Percentiles rank a stretch among this genome's conserved stretches.
phyloP scores from a whole-genome alignment of 2,113 vertebrate genomes.

The Ctenomys sociabilis region DNA sequence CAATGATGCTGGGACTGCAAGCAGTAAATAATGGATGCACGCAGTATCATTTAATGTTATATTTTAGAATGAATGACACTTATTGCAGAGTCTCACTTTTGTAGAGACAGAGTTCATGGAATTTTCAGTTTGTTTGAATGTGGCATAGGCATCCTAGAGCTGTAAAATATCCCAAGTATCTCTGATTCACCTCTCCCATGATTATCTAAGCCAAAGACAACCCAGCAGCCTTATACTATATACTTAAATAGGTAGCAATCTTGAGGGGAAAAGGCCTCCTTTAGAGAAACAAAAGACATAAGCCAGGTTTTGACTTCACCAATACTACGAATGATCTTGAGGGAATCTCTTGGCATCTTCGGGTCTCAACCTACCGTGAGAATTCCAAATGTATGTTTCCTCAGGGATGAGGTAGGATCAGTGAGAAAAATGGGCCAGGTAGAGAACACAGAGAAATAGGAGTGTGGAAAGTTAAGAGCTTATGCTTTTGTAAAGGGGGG shows the following conservation, averaged over 20 bases:
- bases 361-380: neutral
- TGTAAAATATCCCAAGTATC: neutral
- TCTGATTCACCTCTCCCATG: neutral
- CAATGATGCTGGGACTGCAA: neutral
- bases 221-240: neutral
- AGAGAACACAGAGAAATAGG: neutral
- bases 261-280: no score
- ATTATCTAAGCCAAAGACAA: neutral
- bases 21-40: neutral
- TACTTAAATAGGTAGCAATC: neutral
- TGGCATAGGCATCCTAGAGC: neutral
- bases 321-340: neutral
- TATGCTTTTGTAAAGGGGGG: neutral
- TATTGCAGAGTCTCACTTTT: no score
- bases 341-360: neutral
- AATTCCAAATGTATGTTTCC: neutral
- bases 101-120: neutral
- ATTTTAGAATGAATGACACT: slow-evolving; percentile 30
- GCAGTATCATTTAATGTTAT: neutral
- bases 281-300: neutral
- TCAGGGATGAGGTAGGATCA: neutral
- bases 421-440: neutral
- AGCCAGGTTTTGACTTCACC: neutral
- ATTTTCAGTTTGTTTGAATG: neutral
- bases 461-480: neutral